phyloP scores from a whole-genome alignment of 2,113 vertebrate genomes.

The Capreolus pygargus region DNA sequence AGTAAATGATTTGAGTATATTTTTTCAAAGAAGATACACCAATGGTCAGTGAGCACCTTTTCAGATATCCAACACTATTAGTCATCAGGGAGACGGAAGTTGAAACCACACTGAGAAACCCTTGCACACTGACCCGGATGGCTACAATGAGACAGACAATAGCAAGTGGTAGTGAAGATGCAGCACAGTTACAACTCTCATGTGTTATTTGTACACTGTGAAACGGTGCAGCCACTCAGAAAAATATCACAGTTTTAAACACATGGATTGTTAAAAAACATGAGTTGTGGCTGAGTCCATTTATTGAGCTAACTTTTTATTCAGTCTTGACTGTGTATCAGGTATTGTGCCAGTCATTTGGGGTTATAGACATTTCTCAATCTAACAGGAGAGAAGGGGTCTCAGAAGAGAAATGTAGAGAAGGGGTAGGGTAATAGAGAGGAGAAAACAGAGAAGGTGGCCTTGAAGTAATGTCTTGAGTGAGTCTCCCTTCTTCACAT shows the following conservation, averaged over 20 bases:
- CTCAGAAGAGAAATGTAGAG: neutral
- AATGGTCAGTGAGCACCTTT: neutral
- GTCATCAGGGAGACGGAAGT: neutral
- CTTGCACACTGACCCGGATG: neutral
- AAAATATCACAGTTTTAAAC: neutral
- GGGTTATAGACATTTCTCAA: neutral
- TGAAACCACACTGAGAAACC: neutral
- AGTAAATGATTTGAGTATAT: neutral
- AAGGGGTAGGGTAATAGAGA: neutral
- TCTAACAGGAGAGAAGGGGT: neutral
- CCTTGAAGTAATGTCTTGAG: neutral
- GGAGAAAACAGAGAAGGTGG: neutral
- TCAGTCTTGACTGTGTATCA: neutral
- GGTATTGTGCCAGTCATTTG: neutral
- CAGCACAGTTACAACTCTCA: accelerated
- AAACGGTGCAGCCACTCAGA: neutral
- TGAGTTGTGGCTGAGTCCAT: neutral
- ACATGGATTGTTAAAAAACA: neutral
- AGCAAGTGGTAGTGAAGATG: neutral
- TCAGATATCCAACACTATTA: neutral
- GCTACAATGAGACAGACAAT: neutral
- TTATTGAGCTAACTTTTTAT: neutral
- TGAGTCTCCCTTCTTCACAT: neutral
- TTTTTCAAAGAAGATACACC: neutral
- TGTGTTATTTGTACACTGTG: neutral